Conservation (phyloP, 2,797 vertebrate genomes). For the Hoplostethus mediterraneus region DNA sequence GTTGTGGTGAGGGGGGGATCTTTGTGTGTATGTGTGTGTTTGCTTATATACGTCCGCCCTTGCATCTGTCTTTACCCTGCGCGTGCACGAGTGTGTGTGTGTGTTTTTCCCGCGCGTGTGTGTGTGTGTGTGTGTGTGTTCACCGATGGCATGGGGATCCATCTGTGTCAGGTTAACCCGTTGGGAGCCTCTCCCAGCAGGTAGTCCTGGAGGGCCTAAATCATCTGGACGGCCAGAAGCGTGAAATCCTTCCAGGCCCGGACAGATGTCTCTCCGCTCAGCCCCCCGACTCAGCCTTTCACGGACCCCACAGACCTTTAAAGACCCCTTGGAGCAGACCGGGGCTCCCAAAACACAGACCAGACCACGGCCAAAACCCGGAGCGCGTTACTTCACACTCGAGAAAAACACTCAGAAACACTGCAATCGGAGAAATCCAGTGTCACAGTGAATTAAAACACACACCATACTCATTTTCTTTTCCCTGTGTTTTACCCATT, state of each 20-base stretch:
- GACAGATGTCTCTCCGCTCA: conserved; percentile 87
- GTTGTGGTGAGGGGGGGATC: conserved; percentile 47
- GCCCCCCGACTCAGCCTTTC: conserved; percentile 52
- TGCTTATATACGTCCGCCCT: conserved; percentile 51
- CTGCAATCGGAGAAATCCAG: too few relatives aligned
- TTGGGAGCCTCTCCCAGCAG: conserved; percentile 90
- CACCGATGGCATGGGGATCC: conserved; percentile 67
- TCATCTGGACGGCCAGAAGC: conserved; percentile 93
- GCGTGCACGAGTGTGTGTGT: conserved; percentile 46
- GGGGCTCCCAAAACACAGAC: conserved; percentile 49
- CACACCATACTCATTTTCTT: too few relatives aligned
- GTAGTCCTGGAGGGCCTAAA: conserved; percentile 91
- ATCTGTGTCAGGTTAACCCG: conserved; percentile 89
- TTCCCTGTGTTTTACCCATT: too few relatives aligned
- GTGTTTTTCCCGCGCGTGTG: conserved; percentile 63
- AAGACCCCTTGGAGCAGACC: conserved; percentile 61
- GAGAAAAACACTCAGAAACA: too few relatives aligned
- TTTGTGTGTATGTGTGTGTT: conserved; percentile 45
- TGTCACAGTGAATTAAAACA: too few relatives aligned
- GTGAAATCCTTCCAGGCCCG: conserved; percentile 94
- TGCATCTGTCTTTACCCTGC: conserved; percentile 62
- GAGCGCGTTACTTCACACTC: conserved; percentile 27
- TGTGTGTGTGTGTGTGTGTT: conserved; percentile 80
- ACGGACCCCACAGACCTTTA: conserved; percentile 70
- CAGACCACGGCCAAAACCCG: conserved; percentile 41